Base-by-base conservation (phyloP, 2,888 invertebrate species). In the Troilus luridus region DNA sequence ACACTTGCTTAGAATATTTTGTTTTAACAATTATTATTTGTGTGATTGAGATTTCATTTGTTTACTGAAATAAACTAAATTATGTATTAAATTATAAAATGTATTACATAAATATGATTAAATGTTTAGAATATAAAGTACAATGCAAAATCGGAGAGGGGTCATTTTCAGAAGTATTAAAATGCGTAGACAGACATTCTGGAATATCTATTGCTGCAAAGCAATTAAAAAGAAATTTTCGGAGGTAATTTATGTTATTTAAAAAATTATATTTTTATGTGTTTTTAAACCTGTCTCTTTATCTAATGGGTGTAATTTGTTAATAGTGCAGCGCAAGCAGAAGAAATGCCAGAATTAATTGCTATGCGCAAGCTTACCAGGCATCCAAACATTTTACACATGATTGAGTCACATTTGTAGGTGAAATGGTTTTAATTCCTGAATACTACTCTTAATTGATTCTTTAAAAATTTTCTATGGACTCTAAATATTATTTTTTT, bases 91-190 rank as follows among this genome's bases (percentile, higher is more conserved):
- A 58, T 2, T 21, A 59, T 58, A 58, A 85, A 56, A 56, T 56
- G 5, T 85, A n/a, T 85, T 3, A 56, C 17, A 10, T 56, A 54
- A 41, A n/a, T n/a, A 58, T 58, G 56, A 85, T 59, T 24, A 6
- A 88, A 60, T 56, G 14, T 85, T 56, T 93, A 96, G 96, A 96
- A 94, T 96, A 96, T 94, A 95, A 95, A 93, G 94, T 96, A 92
- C 93, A 96, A 92, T 94, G 95, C 91, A 96, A 96, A 95, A 96
- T 96, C 93, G 96, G 96, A 54, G 96, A 96, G 94, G 96, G 96
- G 21, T 96, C 96, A 58, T 96, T 96, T 94, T 96, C 96, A 1
- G 96, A 96, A 93, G 96, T 96, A 59, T 94, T 96, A 92, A 96
- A 96, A 95, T 96, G 96, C 93, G 95, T 96, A 93, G 95, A 96